Evolutionary conservation across 1,140 invertebrate genomes (phyloP), one percentile per base, ranked within the genome.

Genomic region (Pogonomyrmex californicus): DNA sequence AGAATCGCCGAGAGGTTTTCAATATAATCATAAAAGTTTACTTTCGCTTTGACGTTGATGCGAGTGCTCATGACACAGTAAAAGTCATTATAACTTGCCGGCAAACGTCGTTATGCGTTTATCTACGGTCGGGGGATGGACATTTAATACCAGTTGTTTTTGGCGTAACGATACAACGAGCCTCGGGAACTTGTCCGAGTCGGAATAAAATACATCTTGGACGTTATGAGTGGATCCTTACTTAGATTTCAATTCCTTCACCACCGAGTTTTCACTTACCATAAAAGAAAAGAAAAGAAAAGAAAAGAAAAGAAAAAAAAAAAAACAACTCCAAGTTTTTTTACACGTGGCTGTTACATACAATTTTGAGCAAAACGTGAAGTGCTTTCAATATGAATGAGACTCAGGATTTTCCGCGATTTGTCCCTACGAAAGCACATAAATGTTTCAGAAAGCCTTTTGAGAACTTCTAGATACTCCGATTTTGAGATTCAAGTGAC

Each of bases 1-100:
- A 78, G 73, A 78, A 66, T 70, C 70, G 66, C 54, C 66, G 85
- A 71, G 85, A 83, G 79, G 63, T 85, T 85, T 87, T 85, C 79
- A 87, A 87, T 85, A 85, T 87, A 87, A 87, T 87, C 81, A 87
- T 85, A 73, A 87, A 85, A 87, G 86, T 87, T 86, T 87, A 83
- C 79, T 68, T 68, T 66, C 79, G 56, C 79, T 85, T 85, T 68
- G 79, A 87, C 79, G 70, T 87, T 85, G 78, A 87, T 85, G 79
- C 58, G 65, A 62, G 38, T 75, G 58, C 86, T 87, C 68, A 56
- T 66, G 70, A 87, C 47, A 51, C 36, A 66, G 68, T 85, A 87
- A 87, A 87, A 85, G 79, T 83, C 78, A 87, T 87, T 87, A 85
- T 85, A 87, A 87, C 78, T 86, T 82, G 77, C 75, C 41, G 60